Conservation (phyloP, 2,888 invertebrate genomes). For the Harpalus rubripes region DNA sequence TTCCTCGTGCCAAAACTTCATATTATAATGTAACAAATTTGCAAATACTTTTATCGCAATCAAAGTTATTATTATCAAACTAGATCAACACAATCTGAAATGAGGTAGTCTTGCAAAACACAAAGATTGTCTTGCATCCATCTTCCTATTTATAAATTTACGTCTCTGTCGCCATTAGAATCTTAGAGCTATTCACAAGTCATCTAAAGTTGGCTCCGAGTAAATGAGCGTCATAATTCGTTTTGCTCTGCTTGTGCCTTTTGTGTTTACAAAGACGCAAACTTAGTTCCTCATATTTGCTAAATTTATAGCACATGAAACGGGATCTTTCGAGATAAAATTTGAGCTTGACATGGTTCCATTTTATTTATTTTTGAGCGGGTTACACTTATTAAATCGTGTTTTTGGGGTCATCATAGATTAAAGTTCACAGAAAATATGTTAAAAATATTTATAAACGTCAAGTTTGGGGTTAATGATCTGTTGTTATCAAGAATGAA, state of each 20-base stretch:
- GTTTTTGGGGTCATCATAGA: conserved; percentile 32
- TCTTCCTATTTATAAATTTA: conserved; percentile 60
- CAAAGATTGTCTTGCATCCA: background rate
- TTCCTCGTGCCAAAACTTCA: background rate
- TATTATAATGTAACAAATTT: background rate
- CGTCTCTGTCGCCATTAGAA: conserved; percentile 49
- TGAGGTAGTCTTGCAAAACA: conserved; percentile 59
- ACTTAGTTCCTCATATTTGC: conserved; percentile 42
- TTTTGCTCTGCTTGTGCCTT: conserved; percentile 37
- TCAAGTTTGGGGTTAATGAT: conserved; percentile 59
- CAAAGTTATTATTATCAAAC: conserved; percentile 36
- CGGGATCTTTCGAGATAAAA: conserved; percentile 5
- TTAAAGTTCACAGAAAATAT: conserved; percentile 45
- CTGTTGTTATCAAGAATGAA: conserved; percentile 55
- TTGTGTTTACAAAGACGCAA: conserved; percentile 29
- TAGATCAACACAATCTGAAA: conserved; percentile 53
- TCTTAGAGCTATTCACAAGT: conserved; percentile 47
- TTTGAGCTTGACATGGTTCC: conserved; percentile 48
- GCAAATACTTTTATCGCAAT: background rate
- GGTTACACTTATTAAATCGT: conserved; percentile 32
- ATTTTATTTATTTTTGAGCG: conserved; percentile 21
- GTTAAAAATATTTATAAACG: conserved; percentile 45
- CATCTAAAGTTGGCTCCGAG: conserved; percentile 51
- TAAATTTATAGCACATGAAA: conserved; percentile 7
- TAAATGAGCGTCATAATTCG: conserved; percentile 44